phyloP scores from a whole-genome alignment of 2,888 invertebrate species.

The Pomacea canaliculata region DNA sequence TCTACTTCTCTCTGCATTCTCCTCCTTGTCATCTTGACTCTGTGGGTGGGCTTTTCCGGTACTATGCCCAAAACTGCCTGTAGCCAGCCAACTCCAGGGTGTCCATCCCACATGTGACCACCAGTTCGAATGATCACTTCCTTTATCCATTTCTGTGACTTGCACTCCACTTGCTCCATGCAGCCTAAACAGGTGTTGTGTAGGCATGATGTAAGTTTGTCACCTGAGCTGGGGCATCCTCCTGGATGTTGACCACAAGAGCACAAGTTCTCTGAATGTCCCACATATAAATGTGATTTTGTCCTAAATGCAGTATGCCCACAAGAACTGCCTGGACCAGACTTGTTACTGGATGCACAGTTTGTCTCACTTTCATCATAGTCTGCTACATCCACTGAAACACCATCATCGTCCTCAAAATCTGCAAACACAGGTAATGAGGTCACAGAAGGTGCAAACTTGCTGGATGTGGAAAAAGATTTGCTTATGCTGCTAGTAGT shows the following conservation, averaged over 20 bases:
- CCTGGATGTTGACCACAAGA: neutral
- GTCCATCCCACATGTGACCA: slow-evolving; percentile 7
- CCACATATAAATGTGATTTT: slow-evolving; percentile 10
- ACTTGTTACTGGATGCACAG: neutral
- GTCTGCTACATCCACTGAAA: slow-evolving; percentile 19
- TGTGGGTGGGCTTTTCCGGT: neutral
- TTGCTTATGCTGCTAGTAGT: neutral
- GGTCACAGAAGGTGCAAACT: neutral
- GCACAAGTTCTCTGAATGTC: slow-evolving; percentile 14
- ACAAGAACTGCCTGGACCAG: neutral
- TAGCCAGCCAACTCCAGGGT: slow-evolving; percentile 2
- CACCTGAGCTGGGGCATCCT: neutral
- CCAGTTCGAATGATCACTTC: slow-evolving; percentile 6
- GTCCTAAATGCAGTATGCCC: neutral
- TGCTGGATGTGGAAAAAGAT: neutral
- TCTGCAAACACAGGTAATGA: neutral
- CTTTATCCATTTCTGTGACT: neutral
- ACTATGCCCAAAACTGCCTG: slow-evolving; percentile 22
- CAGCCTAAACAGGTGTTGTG: neutral
- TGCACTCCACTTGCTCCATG: neutral
- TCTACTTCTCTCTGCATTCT: neutral
- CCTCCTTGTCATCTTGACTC: neutral
- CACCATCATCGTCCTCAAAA: slow-evolving; percentile 15
- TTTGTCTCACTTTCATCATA: neutral
- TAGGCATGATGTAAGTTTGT: neutral